Evolutionary conservation across 2,888 invertebrate genomes (phyloP), one percentile per base, ranked within the genome.

Genomic region (Dynastes hyllus): DNA sequence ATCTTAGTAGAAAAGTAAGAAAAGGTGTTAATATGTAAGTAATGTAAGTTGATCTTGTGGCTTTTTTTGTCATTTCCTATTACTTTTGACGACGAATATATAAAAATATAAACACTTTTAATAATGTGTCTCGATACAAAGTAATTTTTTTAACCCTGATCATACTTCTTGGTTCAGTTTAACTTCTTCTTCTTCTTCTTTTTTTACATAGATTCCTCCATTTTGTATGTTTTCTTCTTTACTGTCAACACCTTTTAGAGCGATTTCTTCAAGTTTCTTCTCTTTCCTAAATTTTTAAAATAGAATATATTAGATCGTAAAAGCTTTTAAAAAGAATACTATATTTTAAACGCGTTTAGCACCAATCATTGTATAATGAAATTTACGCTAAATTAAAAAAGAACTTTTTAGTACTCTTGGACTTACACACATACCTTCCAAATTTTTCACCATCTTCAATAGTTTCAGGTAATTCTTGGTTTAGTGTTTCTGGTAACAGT

Each of bases 401-500:
- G 0, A 3, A 32, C 32, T 32, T 32, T 2, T 32, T 32, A 5
- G 32, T 32, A 32, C 32, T 32, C 5, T 32, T 55, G n/a, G 45
- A 45, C 8, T 45, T 11, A 45, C 8, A 45, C 9, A 8, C 45
- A 45, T 9, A 79, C 92, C 89, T 91, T 89, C 92, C 92, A 86
- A 93, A 93, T 27, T 88, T 85, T 87, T 92, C 92, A 4, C 93
- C 92, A 83, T 93, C 93, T 84, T 91, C 91, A 80, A 93, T 91
- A 0, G 93, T 92, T 85, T 93, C 93, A 2, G 94, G 94, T 77
- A 94, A 87, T 80, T 91, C 91, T 84, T 91, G 91, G 82, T 93
- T 92, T 70, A 92, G 87, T 0, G 94, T 94, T 89, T 94, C 94
- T 0, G 94, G 94, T 66, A 94, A 88, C 40, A 92, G 86, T 50